These are phyloP conservation scores for Bombylius major DNA, from an alignment of 2,888 invertebrate genomes.

Conservation along the genomic window DNA sequence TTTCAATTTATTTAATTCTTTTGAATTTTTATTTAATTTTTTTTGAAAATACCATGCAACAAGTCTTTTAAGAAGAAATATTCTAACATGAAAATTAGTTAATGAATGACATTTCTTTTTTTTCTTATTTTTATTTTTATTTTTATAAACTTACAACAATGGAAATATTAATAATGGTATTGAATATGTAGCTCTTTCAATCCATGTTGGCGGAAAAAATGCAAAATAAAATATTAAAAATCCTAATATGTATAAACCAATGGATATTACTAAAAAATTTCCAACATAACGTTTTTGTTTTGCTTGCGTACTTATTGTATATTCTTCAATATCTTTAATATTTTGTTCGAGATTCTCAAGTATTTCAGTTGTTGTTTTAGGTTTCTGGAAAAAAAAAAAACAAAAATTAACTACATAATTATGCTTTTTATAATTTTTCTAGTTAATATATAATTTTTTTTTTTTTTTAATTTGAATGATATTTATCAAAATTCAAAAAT, in stretches of 20 bases:
- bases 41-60: constrained; percentile 83
- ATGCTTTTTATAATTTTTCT: too few species aligned
- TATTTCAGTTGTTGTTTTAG: constrained; percentile 39
- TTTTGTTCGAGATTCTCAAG: constrained; percentile 66
- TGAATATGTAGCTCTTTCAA: constrained; percentile 60
- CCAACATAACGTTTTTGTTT: constrained; percentile 71
- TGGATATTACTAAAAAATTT: constrained; percentile 56
- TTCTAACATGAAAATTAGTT: constrained; percentile 40
- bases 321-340: constrained; percentile 68
- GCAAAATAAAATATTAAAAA: constrained; percentile 67
- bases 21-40: constrained; percentile 64
- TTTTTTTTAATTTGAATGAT: too few species aligned
- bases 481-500: too few species aligned
- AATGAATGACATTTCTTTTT: constrained; percentile 1
- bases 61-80: constrained; percentile 61
- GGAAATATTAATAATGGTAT: constrained; percentile 71
- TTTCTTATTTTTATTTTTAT: neutral
- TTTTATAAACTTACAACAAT: constrained; percentile 58
- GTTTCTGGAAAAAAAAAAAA: constrained; percentile 35
- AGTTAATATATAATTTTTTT: too few species aligned
- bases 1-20: constrained; percentile 54
- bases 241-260: constrained; percentile 56
- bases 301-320: constrained; percentile 65
- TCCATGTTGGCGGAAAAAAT: constrained; percentile 62
- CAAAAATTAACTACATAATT: too few species aligned